These are phyloP conservation scores for Eulimnadia texana DNA, from an alignment of 1,140 invertebrate species.

Conservation along the genomic window DNA sequence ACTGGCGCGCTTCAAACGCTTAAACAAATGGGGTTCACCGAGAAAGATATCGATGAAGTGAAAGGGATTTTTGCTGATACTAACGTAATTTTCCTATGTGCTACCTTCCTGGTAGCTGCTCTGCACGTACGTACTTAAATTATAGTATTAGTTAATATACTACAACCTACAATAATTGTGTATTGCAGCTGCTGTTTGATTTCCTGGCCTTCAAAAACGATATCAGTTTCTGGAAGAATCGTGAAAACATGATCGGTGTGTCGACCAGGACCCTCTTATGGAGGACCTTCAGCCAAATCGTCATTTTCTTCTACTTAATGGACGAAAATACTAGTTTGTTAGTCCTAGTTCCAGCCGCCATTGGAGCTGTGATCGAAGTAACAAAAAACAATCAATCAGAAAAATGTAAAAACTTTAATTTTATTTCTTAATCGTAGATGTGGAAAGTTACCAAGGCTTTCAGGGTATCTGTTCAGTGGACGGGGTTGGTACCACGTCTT, in stretches of 20 bases:
- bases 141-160: not conserved
- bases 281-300: slow-evolving; percentile 78
- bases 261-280: slow-evolving; percentile 78
- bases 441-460: slow-evolving; percentile 92
- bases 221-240: slow-evolving; percentile 80
- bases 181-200: slow-evolving; percentile 78
- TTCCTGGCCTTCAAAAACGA: slow-evolving; percentile 97
- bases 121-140: slow-evolving; percentile 63
- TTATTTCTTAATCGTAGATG: slow-evolving; percentile 36
- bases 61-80: slow-evolving; percentile 94
- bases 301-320: slow-evolving; percentile 87
- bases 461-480: slow-evolving; percentile 42
- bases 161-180: slow-evolving; percentile 18
- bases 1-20: slow-evolving; percentile 60
- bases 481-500: slow-evolving; percentile 17
- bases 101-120: slow-evolving; percentile 81
- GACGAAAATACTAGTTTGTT: slow-evolving; percentile 86
- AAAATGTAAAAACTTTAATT: slow-evolving; percentile 7
- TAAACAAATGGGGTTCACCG: slow-evolving; percentile 62
- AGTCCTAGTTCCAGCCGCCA: slow-evolving; percentile 69
- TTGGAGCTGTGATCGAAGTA: slow-evolving; percentile 79
- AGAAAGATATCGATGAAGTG: slow-evolving; percentile 90
- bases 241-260: slow-evolving; percentile 70
- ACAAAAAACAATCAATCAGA: too few relatives aligned
- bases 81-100: slow-evolving; percentile 78